These are phyloP conservation scores for Synergus laeviventris DNA, from an alignment of 2,888 invertebrate species.

Conservation along the genomic window DNA sequence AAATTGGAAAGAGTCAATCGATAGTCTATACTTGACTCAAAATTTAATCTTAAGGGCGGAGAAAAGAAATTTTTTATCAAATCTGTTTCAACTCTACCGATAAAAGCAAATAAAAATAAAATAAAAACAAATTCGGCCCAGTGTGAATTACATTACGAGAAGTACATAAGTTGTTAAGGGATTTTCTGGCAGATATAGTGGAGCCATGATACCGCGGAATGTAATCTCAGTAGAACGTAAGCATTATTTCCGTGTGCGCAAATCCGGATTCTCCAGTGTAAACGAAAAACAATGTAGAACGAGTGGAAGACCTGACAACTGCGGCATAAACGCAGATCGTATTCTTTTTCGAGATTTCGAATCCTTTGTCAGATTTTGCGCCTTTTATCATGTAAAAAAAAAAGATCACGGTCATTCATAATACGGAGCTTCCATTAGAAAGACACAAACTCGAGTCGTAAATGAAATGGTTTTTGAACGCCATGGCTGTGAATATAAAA, in stretches of 20 bases:
- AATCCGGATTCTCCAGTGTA: slow-evolving; percentile 37
- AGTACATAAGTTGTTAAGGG: slow-evolving; percentile 9
- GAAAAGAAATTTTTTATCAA: not conserved
- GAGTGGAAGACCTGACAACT: slow-evolving; percentile 36
- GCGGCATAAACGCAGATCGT: slow-evolving; percentile 35
- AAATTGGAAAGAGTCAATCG: slow-evolving; percentile 29
- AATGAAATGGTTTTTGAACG: slow-evolving; percentile 37
- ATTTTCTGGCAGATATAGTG: slow-evolving; percentile 18
- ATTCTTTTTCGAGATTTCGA: slow-evolving; percentile 38
- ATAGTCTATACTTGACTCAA: not conserved
- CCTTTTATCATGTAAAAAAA: slow-evolving; percentile 24
- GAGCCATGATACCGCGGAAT: slow-evolving; percentile 16
- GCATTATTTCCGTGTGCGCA: slow-evolving; percentile 34
- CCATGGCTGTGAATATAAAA: slow-evolving; percentile 31
- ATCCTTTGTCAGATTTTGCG: slow-evolving; percentile 39
- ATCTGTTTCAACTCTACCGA: too few species aligned
- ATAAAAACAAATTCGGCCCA: too few species aligned
- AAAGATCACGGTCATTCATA: slow-evolving; percentile 35
- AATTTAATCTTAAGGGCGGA: not conserved
- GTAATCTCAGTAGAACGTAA: slow-evolving; percentile 30
- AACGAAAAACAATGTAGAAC: slow-evolving; percentile 38
- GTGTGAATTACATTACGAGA: too few species aligned
- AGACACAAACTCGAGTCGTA: slow-evolving; percentile 37
- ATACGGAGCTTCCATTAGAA: slow-evolving; percentile 35
- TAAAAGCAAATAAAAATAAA: not conserved